A percentile compares a stretch with the other conserved stretches of the same genome.
Evolutionary conservation across 37 sponge, comb jelly and placozoan species (phyloP).

Genomic region (Diacarnus erythraeanus): DNA sequence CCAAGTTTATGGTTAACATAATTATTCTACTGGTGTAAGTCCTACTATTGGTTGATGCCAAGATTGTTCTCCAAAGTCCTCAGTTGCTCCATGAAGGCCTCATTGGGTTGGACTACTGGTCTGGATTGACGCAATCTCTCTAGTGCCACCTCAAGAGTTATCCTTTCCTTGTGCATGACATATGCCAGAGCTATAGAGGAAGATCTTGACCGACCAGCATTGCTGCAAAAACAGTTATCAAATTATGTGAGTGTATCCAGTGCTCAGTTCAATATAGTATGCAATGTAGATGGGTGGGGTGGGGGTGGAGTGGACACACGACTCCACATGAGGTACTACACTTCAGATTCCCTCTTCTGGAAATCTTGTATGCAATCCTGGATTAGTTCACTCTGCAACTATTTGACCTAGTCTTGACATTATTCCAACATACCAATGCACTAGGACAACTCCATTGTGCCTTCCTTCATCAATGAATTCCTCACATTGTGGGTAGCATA

Average conservation of each 20-base stretch:
- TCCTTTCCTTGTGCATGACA: conserved; percentile 47
- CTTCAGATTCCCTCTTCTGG: too few relatives aligned
- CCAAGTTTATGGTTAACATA: too few relatives aligned
- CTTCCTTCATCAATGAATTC: conserved; percentile 60
- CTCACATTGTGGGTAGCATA: conserved; percentile 55
- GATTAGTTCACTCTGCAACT: too few relatives aligned
- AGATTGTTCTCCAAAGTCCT: conserved; percentile 25
- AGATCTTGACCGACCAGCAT: conserved; percentile 76
- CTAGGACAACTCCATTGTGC: conserved; percentile 45
- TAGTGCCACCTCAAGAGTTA: conserved; percentile 30
- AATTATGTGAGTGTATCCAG: too few relatives aligned
- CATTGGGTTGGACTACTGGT: conserved; percentile 66
- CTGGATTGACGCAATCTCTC: conserved; percentile 49
- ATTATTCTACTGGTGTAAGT: too few relatives aligned
- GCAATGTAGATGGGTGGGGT: too few relatives aligned
- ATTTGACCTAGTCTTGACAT: too few relatives aligned
- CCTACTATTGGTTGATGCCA: too few relatives aligned
- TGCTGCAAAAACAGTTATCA: conserved; percentile 44
- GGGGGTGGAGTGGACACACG: too few relatives aligned
- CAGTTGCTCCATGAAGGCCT: conserved; percentile 61
- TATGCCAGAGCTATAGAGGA: conserved; percentile 69
- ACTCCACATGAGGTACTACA: too few relatives aligned
- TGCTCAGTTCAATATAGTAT: too few relatives aligned
- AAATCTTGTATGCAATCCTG: too few relatives aligned
- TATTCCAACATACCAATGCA: conserved; percentile 82